A percentile compares a stretch with the other conserved stretches of the same genome.
phyloP scores from a whole-genome alignment of 2,113 vertebrate species.

The Nibea albiflora region DNA sequence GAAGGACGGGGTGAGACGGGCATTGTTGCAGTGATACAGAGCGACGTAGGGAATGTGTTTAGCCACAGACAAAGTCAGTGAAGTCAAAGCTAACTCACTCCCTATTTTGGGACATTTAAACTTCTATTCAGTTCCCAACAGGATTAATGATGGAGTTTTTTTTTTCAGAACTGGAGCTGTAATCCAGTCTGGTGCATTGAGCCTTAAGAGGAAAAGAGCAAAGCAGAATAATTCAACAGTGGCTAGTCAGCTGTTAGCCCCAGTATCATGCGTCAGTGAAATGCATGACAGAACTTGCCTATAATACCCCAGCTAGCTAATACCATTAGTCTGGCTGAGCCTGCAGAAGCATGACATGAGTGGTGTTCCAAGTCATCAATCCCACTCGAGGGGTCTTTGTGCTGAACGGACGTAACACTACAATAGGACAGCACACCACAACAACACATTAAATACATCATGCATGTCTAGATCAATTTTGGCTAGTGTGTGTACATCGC shows the following conservation, averaged over 20 bases:
- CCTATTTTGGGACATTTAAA: conserved; percentile 5
- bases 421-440: conserved; percentile 10
- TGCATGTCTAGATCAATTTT: conserved; percentile 48
- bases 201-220: conserved; percentile 40
- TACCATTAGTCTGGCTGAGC: conserved; percentile 54
- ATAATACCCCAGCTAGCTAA: conserved; percentile 52
- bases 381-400: conserved; percentile 36
- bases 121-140: conserved; percentile 12
- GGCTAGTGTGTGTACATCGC: conserved; percentile 19
- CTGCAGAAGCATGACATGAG: conserved; percentile 51
- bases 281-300: conserved; percentile 50
- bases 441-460: conserved; percentile 43
- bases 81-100: conserved; percentile 20
- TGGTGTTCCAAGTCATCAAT: conserved; percentile 55
- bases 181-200: conserved; percentile 57
- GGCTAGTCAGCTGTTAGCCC: conserved; percentile 32
- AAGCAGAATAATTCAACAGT: conserved; percentile 45
- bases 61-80: too few species aligned
- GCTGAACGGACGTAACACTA: conserved; percentile 16
- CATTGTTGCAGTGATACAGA: neutral
- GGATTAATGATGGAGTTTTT: conserved; percentile 39
- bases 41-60: neutral
- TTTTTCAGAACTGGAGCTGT: conserved; percentile 32
- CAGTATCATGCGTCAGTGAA: conserved; percentile 32
- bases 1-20: conserved; percentile 11